phyloP scores from a whole-genome alignment of 2,888 invertebrate genomes.

The Autographa pulchrina region DNA sequence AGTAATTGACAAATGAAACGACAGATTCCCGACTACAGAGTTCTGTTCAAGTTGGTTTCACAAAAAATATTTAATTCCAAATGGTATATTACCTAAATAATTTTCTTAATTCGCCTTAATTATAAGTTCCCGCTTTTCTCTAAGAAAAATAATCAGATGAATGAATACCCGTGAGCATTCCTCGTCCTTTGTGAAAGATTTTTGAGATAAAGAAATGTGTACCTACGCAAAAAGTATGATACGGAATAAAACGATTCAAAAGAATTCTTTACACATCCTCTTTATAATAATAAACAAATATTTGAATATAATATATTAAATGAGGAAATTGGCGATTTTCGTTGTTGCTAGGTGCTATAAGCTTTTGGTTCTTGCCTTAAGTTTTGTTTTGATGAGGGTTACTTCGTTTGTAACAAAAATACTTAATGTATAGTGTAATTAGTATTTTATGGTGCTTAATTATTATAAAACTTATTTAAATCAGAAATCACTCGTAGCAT shows the following conservation, averaged over 20 bases:
- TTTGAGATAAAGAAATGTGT: constrained; percentile 80
- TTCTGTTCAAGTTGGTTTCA: constrained; percentile 28
- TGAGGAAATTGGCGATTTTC: constrained; percentile 11
- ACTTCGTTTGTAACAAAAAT: not conserved
- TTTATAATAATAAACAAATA: constrained; percentile 57
- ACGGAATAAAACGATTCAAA: constrained; percentile 76
- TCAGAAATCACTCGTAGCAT: too few species aligned
- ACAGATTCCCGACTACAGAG: constrained; percentile 33
- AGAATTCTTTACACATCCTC: constrained; percentile 76
- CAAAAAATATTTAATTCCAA: constrained; percentile 32
- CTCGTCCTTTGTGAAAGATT: constrained; percentile 82
- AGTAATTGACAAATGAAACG: constrained; percentile 48
- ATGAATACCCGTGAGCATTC: constrained; percentile 81
- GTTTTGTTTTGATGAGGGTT: not conserved
- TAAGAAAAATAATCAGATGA: constrained; percentile 81
- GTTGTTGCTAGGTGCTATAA: not conserved
- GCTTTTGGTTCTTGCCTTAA: not conserved
- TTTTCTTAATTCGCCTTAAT: constrained; percentile 64
- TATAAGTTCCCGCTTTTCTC: constrained; percentile 75
- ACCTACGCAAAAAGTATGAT: constrained; percentile 71
- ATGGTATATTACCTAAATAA: constrained; percentile 39
- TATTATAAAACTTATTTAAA: too few species aligned
- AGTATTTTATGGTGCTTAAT: too few species aligned
- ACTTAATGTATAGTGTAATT: too few species aligned
- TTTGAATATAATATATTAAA: constrained; percentile 25